Evolutionary conservation across 2,888 invertebrate species (phyloP), one percentile per base, ranked within the genome.

Genomic region (Drosophila robusta): DNA sequence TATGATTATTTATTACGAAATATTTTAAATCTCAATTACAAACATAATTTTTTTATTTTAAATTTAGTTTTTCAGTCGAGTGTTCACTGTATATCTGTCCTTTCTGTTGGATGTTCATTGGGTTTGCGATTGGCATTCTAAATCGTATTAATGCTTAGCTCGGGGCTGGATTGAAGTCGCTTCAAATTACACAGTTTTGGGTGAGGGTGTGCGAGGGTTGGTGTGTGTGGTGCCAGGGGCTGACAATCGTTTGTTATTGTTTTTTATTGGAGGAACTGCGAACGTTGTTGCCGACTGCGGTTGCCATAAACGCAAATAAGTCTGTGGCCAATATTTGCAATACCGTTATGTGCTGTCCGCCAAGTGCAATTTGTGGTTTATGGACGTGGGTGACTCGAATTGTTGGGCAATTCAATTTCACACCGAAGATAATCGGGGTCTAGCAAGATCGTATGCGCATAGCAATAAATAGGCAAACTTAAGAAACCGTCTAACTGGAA

Each of bases 81-180:
- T 36, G 7, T 75, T 47, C 29, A 49, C 65, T 58, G 57, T 56
- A 42, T 41, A 18, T 64, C 50, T 22, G 41, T 50, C 34, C 34
- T 63, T 42, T 16, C 8, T 8, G 26, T 47, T 36, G 18, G 50
- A 12, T 4, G 9, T 29, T 8, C 29, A 9, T 29, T 29, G 29
- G 29, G 29, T 16, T 26, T n/a, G 46, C 26, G 26, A 24, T 34
- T 55, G 46, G 32, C 24, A 18, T 51, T 65, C 24, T 45, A 39
- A 55, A 54, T 54, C 63, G 45, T 52, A 57, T 56, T 58, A 29
- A 12, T 51, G 47, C 66, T 57, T 36, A 39, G 63, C 29, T 70
- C 64, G 68, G 71, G 64, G 61, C 58, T 38, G 65, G 39, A 68
- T 86, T 89, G 89, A 80, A 73, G 83, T 64, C 77, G 80, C 26